phyloP scores from a whole-genome alignment of 2,888 invertebrate species.

The Caenorhabditis sp. region DNA sequence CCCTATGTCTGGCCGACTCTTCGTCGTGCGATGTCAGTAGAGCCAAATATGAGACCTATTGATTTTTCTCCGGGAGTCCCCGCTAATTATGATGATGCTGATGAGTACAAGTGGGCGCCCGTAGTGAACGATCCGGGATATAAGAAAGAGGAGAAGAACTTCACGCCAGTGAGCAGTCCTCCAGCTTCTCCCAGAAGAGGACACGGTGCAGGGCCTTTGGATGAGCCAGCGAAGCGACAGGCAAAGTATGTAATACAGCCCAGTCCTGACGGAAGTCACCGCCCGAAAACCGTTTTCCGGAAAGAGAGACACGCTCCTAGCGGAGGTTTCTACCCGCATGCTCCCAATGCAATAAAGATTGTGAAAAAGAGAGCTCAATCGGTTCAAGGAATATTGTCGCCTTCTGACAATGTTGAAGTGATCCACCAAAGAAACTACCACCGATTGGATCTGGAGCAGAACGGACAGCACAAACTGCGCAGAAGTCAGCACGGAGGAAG shows the following conservation, averaged over 20 bases:
- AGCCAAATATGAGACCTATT: conserved; percentile 58
- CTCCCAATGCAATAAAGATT: conserved; percentile 76
- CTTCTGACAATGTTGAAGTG: conserved; percentile 56
- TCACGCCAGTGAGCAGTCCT: conserved; percentile 77
- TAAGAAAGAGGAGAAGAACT: conserved; percentile 78
- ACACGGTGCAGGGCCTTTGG: conserved; percentile 70
- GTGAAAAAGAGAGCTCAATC: conserved; percentile 65
- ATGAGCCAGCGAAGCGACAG: conserved; percentile 75
- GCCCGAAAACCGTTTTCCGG: conserved; percentile 76
- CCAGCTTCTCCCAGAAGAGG: conserved; percentile 72
- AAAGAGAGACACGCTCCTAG: conserved; percentile 70
- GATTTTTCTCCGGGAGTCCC: conserved; percentile 64
- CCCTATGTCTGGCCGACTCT: conserved; percentile 74
- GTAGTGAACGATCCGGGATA: conserved; percentile 74
- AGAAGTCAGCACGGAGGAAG: conserved; percentile 37
- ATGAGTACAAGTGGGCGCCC: conserved; percentile 77
- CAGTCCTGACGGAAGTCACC: conserved; percentile 75
- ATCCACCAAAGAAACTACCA: conserved; percentile 73
- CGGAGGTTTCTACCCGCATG: conserved; percentile 78
- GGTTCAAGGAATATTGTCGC: conserved; percentile 52
- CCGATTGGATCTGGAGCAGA: conserved; percentile 51
- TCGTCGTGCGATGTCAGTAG: conserved; percentile 65
- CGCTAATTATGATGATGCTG: conserved; percentile 56
- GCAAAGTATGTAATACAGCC: conserved; percentile 73
- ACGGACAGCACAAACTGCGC: conserved; percentile 36